phyloP scores from a whole-genome alignment of 2,888 invertebrate genomes.

The Luperina nickerlii region DNA sequence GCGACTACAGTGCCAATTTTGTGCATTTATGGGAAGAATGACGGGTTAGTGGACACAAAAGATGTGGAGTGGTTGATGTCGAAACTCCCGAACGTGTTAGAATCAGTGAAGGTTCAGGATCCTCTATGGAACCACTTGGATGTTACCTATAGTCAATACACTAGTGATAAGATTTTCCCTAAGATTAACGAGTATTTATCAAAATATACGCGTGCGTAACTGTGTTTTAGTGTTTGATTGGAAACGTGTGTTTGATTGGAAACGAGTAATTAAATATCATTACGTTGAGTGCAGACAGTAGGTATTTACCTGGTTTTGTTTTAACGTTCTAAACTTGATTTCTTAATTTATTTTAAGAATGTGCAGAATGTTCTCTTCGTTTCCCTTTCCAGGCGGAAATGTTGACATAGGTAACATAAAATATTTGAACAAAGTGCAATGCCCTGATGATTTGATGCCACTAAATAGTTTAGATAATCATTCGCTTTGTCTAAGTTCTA shows the following conservation, averaged over 20 bases:
- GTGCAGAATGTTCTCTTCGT: neutral
- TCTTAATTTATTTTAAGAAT: conserved; percentile 10
- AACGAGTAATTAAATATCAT: conserved; percentile 39
- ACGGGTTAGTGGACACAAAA: conserved; percentile 91
- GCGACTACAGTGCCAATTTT: conserved; percentile 77
- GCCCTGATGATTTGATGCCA: neutral
- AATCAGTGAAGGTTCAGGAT: conserved; percentile 89
- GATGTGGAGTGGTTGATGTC: conserved; percentile 89
- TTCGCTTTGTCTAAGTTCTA: neutral
- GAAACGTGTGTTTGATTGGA: conserved; percentile 31
- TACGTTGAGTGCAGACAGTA: conserved; percentile 19
- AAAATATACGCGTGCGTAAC: conserved; percentile 63
- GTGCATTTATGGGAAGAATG: conserved; percentile 79
- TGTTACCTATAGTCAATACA: conserved; percentile 73
- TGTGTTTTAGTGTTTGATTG: conserved; percentile 26
- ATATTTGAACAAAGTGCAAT: conserved; percentile 7
- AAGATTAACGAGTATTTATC: conserved; percentile 86
- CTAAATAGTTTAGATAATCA: neutral
- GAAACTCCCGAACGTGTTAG: conserved; percentile 90
- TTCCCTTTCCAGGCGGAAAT: neutral
- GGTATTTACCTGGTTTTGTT: conserved; percentile 43
- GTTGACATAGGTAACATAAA: neutral
- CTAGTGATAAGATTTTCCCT: conserved; percentile 56
- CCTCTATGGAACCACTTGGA: conserved; percentile 80
- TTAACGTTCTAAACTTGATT: conserved; percentile 27